Percentiles rank a stretch among this genome's conserved stretches.
Conservation (phyloP, 1,140 invertebrate genomes). For the Propsilocerus akamusi region DNA sequence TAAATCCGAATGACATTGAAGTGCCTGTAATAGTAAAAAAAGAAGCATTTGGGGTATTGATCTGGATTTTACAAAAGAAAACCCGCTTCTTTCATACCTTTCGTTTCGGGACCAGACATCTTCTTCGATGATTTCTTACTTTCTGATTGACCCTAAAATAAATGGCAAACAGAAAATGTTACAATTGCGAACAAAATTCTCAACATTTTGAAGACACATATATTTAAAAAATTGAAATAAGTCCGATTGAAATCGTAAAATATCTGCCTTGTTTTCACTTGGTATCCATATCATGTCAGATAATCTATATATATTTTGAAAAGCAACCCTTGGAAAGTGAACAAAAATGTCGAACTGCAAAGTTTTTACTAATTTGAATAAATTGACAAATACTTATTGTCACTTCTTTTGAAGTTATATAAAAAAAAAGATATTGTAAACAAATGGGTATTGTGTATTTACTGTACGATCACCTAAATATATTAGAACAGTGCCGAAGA, state of each 20-base stretch:
- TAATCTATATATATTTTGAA: constrained; percentile 9
- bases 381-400: too few relatives aligned
- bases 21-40: not conserved
- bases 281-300: too few relatives aligned
- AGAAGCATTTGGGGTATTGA: not conserved
- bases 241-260: too few relatives aligned
- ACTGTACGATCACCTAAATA: too few relatives aligned
- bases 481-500: too few relatives aligned
- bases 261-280: too few relatives aligned
- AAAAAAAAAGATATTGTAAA: too few relatives aligned
- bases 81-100: constrained; percentile 16
- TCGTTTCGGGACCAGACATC: constrained; percentile 15
- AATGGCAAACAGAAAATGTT: constrained; percentile 7
- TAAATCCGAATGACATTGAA: constrained; percentile 26
- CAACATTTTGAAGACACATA: too few relatives aligned
- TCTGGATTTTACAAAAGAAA: not conserved
- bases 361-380: not conserved
- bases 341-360: constrained; percentile 8
- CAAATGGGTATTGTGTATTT: too few relatives aligned
- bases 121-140: constrained; percentile 18
- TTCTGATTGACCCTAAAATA: constrained; percentile 20
- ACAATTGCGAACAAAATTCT: constrained; percentile 13
- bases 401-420: too few relatives aligned
- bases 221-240: constrained; percentile 10
- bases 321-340: constrained; percentile 9